Conservation (phyloP, 2,797 vertebrate species). For the Phataginus tetradactyla region DNA sequence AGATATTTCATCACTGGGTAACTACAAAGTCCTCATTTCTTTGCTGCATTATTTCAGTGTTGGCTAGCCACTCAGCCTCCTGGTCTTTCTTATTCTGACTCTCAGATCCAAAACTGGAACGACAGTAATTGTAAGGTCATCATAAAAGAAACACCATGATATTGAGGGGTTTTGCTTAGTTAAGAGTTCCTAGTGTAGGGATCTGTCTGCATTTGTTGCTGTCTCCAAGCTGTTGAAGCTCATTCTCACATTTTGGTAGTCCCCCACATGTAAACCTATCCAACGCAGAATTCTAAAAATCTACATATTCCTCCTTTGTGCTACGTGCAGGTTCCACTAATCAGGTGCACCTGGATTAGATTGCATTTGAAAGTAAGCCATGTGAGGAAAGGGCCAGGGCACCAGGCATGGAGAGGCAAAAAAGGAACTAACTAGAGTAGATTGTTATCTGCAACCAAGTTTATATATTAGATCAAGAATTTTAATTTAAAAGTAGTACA, state of each 20-base stretch:
- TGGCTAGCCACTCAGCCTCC: neutral
- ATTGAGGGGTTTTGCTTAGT: neutral
- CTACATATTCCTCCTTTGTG: neutral
- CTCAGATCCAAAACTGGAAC: neutral
- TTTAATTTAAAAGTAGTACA: neutral
- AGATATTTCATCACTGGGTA: neutral
- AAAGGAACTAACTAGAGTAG: neutral
- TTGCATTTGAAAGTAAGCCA: neutral
- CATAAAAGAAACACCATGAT: neutral
- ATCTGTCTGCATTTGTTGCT: neutral
- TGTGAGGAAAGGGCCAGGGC: neutral
- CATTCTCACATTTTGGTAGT: neutral
- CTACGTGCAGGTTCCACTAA: neutral
- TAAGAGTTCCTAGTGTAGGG: neutral
- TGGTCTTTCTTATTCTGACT: neutral
- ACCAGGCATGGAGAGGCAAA: neutral
- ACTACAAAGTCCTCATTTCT: neutral
- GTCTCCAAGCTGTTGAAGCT: neutral
- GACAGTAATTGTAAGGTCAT: neutral
- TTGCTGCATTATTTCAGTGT: neutral
- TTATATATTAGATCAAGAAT: neutral
- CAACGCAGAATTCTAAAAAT: neutral
- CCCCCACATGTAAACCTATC: neutral
- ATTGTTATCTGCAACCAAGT: neutral
- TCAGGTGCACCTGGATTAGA: neutral